phyloP scores from a whole-genome alignment of 2,113 vertebrate genomes.

The Neolamprologus fasciatus region DNA sequence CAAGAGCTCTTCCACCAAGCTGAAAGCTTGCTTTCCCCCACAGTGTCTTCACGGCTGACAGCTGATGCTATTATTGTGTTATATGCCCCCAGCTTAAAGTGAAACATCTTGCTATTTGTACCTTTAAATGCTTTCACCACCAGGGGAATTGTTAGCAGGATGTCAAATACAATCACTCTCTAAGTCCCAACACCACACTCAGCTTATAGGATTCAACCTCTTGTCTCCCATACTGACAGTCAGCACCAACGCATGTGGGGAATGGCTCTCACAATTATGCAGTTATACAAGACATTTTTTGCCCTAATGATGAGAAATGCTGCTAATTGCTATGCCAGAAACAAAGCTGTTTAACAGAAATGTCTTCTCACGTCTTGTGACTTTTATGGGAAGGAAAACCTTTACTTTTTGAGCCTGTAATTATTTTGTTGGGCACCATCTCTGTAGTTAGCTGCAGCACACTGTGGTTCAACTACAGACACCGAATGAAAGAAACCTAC shows the following conservation, averaged over 20 bases:
- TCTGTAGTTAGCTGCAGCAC: background rate
- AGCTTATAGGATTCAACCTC: slow-evolving; percentile 12
- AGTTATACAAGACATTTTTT: background rate
- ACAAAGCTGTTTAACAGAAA: background rate
- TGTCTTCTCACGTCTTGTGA: background rate
- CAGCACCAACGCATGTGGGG: background rate
- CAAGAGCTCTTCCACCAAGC: slow-evolving; percentile 8
- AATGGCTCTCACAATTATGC: background rate
- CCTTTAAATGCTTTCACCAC: slow-evolving; percentile 52
- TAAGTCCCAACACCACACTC: slow-evolving; percentile 2
- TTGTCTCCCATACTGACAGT: background rate
- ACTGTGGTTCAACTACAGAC: background rate
- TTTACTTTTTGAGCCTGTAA: background rate
- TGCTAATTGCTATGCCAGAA: background rate
- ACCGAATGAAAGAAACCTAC: background rate
- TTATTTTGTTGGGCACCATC: background rate
- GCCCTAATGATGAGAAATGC: background rate
- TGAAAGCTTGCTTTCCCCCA: background rate
- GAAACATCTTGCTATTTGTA: slow-evolving; percentile 54
- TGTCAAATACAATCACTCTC: slow-evolving; percentile 54
- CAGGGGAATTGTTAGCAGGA: slow-evolving; percentile 54
- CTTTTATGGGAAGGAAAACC: background rate
- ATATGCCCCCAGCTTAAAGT: slow-evolving; percentile 33
- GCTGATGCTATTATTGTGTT: slow-evolving; percentile 45
- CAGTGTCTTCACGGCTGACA: slow-evolving; percentile 44